Evolutionary conservation across 2,888 invertebrate genomes (phyloP), one percentile per base, ranked within the genome.

Genomic region (Eumacrocentrus americanus): DNA sequence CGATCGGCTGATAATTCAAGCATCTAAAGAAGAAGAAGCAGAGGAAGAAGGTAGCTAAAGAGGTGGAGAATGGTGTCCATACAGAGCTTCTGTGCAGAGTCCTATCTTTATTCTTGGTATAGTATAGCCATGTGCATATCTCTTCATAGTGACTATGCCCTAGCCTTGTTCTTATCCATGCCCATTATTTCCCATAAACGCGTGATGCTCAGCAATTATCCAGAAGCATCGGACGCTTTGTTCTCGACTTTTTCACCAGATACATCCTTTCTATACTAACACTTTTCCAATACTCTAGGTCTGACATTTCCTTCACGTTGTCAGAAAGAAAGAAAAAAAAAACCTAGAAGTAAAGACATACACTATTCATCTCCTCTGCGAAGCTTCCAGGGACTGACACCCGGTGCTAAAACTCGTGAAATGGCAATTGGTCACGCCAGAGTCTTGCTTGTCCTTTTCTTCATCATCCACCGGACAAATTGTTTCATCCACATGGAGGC

Each of bases 161-260:
- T 37, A 12, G 34, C 34, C 12, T 20, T 52, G n/a, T n/a, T n/a
- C n/a, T n/a, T n/a, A 47, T 48, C 48, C 29, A 35, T 42, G 63
- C 58, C 64, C 61, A 67, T 64, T 66, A 67, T 63, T 66, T 66
- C 60, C 64, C 66, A 64, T 67, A 64, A 67, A 29, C 29, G 50
- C 12, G n/a, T 29, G 40, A 57, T 59, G 60, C 60, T 62, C 51
- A 51, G 64, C 65, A 67, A 67, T 67, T 67, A 67, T 67, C 62
- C 58, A 44, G 59, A 58, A 62, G 60, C 44, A 60, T 65, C 65
- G 63, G 67, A 62, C 56, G 61, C 65, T 67, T 64, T 67, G 65
- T 67, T 65, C 59, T 61, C 55, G 25, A 56, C 48, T 60, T 65
- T 63, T 60, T 62, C 18, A 44, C 47, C 29, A 52, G 20, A 23